phyloP scores from a whole-genome alignment of 2,888 invertebrate species.

The Heliconius ethilla region DNA sequence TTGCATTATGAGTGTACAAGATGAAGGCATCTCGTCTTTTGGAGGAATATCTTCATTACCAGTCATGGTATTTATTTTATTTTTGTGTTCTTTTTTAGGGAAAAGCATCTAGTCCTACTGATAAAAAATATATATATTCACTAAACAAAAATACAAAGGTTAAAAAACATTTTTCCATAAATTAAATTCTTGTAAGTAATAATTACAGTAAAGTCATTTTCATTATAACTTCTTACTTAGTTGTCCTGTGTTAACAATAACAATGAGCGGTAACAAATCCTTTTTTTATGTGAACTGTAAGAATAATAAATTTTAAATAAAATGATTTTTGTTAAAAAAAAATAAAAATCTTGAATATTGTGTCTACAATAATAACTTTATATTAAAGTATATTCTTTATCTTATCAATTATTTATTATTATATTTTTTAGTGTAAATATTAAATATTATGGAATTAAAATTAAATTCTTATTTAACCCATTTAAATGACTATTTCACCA shows the following conservation, averaged over 20 bases:
- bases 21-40: slow-evolving; percentile 65
- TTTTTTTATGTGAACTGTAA: no score
- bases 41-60: slow-evolving; percentile 65
- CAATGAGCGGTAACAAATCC: neutral
- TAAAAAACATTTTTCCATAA: neutral
- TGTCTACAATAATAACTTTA: neutral
- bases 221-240: neutral
- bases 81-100: neutral
- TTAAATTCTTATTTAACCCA: neutral
- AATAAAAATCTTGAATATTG: neutral
- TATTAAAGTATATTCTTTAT: no score
- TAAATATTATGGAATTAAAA: neutral
- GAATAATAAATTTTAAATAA: no score
- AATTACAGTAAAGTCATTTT: neutral
- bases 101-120: neutral
- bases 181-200: neutral
- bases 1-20: slow-evolving; percentile 72
- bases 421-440: no score
- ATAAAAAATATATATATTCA: neutral
- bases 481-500: neutral
- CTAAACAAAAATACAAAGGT: neutral
- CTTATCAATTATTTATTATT: neutral
- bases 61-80: slow-evolving; percentile 66
- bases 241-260: neutral
- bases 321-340: no score